Conservation (phyloP, 2,113 vertebrate species). For the Rhynchomys soricoides region DNA sequence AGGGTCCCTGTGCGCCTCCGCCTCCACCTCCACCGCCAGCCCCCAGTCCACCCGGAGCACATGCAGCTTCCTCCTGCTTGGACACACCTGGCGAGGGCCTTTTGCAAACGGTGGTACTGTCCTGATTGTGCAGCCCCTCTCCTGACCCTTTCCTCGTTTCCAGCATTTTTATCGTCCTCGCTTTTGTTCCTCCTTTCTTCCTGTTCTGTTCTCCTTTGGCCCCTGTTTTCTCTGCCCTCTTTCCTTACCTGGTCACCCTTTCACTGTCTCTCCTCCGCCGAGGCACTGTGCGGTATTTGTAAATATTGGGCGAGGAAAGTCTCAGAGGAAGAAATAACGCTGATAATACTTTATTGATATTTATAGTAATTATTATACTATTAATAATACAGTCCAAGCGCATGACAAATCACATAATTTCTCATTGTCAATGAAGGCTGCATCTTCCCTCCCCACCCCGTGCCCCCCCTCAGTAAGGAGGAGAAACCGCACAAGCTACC, state of each 20-base stretch:
- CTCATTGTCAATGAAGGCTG: constrained; percentile 83
- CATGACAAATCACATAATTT: constrained; percentile 88
- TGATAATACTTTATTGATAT: constrained; percentile 80
- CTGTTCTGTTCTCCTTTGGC: constrained; percentile 38
- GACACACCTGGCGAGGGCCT: constrained; percentile 86
- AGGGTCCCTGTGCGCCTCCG: constrained; percentile 69
- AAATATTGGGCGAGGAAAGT: constrained; percentile 87
- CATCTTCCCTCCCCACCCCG: constrained; percentile 69
- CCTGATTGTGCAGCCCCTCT: constrained; percentile 84
- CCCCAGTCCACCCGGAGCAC: constrained; percentile 76
- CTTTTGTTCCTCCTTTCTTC: not conserved
- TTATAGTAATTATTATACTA: constrained; percentile 81
- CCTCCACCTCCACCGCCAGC: constrained; percentile 72
- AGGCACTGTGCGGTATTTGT: constrained; percentile 86
- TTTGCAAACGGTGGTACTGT: constrained; percentile 89
- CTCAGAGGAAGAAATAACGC: constrained; percentile 83
- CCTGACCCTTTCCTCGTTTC: not conserved
- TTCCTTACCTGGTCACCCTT: not conserved
- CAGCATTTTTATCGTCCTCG: constrained; percentile 52
- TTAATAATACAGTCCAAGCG: constrained; percentile 84
- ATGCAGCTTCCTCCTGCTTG: constrained; percentile 81
- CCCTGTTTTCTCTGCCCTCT: not conserved
- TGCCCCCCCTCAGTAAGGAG: constrained; percentile 67
- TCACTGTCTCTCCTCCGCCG: constrained; percentile 70
- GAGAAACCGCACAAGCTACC: constrained; percentile 83